phyloP scores from a whole-genome alignment of 2,113 vertebrate species.

The Rostratula benghalensis region DNA sequence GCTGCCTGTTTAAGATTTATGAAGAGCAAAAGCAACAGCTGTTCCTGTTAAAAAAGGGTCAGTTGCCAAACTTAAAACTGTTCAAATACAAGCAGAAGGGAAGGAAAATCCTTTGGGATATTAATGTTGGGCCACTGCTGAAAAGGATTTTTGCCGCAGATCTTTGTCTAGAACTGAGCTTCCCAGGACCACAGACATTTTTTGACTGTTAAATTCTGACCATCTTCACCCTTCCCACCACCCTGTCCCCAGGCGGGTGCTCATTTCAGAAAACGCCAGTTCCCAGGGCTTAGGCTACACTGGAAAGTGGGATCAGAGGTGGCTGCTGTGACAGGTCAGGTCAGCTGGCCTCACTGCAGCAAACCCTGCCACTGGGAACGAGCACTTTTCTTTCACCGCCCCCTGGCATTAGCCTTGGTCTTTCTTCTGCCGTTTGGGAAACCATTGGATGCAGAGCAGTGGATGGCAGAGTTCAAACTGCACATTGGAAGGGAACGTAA shows the following conservation, averaged over 20 bases:
- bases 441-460: not conserved
- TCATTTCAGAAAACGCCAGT: not conserved
- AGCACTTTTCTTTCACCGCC: not conserved
- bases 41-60: not conserved
- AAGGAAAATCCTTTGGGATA: constrained; percentile 28
- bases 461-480: not conserved
- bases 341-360: not conserved
- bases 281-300: not conserved
- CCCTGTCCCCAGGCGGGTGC: fast-evolving
- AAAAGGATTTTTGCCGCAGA: not conserved
- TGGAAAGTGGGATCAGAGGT: not conserved
- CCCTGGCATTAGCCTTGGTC: not conserved
- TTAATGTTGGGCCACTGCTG: not conserved
- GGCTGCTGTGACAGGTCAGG: not conserved
- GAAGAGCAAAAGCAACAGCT: not conserved
- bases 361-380: not conserved
- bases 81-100: not conserved
- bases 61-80: not conserved
- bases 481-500: not conserved
- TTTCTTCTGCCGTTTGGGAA: not conserved
- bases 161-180: not conserved
- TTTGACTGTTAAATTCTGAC: not conserved
- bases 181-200: not conserved
- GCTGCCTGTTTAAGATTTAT: not conserved
- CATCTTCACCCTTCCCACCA: not conserved